Percentiles rank a stretch among this genome's conserved stretches.
phyloP scores from a whole-genome alignment of 1,140 invertebrate genomes.

The Drosophila sulfurigaster region DNA sequence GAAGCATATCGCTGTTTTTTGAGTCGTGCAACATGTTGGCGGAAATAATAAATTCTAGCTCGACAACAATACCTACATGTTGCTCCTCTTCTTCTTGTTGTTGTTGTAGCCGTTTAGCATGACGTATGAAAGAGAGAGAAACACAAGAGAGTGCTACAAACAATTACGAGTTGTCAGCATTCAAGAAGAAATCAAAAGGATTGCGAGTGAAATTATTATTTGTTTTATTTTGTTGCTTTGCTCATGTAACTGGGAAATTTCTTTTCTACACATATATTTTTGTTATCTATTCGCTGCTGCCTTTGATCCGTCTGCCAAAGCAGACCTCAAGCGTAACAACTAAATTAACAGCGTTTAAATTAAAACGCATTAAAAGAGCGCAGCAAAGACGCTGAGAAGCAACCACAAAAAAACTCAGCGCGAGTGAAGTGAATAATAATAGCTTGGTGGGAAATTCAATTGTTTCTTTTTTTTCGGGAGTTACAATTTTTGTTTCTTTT shows the following conservation, averaged over 20 bases:
- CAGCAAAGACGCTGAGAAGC: conserved; percentile 1
- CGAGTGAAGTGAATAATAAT: conserved; percentile 21
- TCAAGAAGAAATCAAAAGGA: conserved; percentile 58
- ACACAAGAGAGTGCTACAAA: neutral
- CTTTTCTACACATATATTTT: conserved; percentile 22
- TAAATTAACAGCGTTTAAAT: conserved; percentile 65
- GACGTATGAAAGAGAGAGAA: neutral
- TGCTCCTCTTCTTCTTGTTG: conserved; percentile 11
- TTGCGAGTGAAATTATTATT: conserved; percentile 34
- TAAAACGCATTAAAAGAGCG: conserved; percentile 50
- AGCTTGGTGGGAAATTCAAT: conserved; percentile 41
- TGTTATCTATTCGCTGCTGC: conserved; percentile 43
- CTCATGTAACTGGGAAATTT: conserved; percentile 52
- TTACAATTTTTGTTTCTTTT: conserved; percentile 6
- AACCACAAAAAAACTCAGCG: conserved; percentile 1
- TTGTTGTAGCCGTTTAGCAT: conserved; percentile 39
- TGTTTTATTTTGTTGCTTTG: neutral
- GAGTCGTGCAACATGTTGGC: conserved; percentile 59
- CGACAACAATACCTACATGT: conserved; percentile 34
- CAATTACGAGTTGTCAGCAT: conserved; percentile 42
- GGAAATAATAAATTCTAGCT: conserved; percentile 71
- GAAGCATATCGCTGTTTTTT: neutral
- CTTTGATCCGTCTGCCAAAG: conserved; percentile 33
- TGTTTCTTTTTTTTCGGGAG: conserved; percentile 13
- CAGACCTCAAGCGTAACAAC: conserved; percentile 58